Conservation (phyloP, 64 coral and sea anemone genomes). For the Montipora foliosa region DNA sequence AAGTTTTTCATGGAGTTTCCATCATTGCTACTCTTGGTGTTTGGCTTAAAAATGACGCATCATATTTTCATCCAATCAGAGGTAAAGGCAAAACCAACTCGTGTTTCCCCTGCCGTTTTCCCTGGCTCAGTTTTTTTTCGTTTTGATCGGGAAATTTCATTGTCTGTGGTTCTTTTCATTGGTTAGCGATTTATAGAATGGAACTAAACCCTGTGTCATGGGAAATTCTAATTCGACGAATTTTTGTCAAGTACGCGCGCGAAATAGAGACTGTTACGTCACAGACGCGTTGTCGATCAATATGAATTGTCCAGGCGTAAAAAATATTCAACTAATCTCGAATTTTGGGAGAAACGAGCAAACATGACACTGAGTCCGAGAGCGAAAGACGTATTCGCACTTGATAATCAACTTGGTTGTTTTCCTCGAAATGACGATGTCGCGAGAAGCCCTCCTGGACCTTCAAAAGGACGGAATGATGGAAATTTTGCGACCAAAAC, state of each 20-base stretch:
- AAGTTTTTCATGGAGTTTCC: too few relatives aligned
- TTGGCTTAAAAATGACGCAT: too few relatives aligned
- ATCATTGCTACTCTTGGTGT: too few relatives aligned
- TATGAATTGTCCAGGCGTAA: background rate
- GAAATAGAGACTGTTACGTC: background rate
- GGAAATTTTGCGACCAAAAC: background rate
- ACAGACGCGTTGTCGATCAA: background rate
- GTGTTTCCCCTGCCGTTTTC: too few relatives aligned
- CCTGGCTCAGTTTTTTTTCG: too few relatives aligned
- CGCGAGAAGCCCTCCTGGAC: background rate
- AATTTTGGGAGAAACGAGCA: background rate
- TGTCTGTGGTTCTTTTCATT: too few relatives aligned
- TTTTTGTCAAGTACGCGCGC: background rate
- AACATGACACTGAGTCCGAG: conserved; percentile 27
- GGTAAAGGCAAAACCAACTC: too few relatives aligned
- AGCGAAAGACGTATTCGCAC: background rate
- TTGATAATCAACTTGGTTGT: conserved; percentile 34
- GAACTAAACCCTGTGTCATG: too few relatives aligned
- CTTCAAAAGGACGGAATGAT: background rate
- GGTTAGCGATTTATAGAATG: too few relatives aligned
- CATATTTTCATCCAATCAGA: too few relatives aligned
- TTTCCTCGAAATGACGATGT: conserved; percentile 31
- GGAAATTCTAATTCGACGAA: background rate
- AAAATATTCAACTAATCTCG: background rate
- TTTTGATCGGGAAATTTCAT: too few relatives aligned